These are phyloP conservation scores for Eupithecia subumbrata DNA, from an alignment of 2,888 invertebrate species.

Conservation along the genomic window DNA sequence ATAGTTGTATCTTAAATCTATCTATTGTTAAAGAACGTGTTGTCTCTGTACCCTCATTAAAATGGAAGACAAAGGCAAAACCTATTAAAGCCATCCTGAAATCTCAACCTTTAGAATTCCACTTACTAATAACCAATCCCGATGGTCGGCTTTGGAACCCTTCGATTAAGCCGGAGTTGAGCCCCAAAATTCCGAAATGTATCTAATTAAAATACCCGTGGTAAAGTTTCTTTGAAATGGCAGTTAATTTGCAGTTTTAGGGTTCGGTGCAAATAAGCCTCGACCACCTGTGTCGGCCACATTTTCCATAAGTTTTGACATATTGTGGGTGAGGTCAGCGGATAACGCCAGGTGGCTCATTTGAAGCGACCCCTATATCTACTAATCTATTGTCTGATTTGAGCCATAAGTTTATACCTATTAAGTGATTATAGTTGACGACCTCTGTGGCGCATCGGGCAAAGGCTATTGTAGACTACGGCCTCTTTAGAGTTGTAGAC, in stretches of 20 bases:
- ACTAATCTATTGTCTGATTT: not conserved
- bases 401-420: too few species aligned
- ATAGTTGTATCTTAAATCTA: constrained; percentile 24
- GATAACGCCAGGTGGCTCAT: not conserved
- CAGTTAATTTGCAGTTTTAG: constrained; percentile 10
- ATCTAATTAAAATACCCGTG: constrained; percentile 15
- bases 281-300: constrained; percentile 3
- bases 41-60: constrained; percentile 41
- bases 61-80: constrained; percentile 37
- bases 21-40: constrained; percentile 31
- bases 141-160: constrained; percentile 27
- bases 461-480: too few species aligned
- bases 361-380: not conserved
- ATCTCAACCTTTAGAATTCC: constrained; percentile 33
- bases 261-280: constrained; percentile 3
- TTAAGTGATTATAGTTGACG: too few species aligned
- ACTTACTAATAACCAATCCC: constrained; percentile 32
- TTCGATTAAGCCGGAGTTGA: constrained; percentile 23
- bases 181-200: constrained; percentile 20
- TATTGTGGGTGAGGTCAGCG: not conserved
- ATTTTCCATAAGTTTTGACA: constrained; percentile 3
- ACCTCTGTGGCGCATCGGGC: too few species aligned
- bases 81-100: constrained; percentile 36
- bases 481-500: too few species aligned
- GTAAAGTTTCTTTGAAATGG: constrained; percentile 11